These are phyloP conservation scores for Polietes domitor DNA, from an alignment of 2,888 invertebrate genomes.

Conservation along the genomic window DNA sequence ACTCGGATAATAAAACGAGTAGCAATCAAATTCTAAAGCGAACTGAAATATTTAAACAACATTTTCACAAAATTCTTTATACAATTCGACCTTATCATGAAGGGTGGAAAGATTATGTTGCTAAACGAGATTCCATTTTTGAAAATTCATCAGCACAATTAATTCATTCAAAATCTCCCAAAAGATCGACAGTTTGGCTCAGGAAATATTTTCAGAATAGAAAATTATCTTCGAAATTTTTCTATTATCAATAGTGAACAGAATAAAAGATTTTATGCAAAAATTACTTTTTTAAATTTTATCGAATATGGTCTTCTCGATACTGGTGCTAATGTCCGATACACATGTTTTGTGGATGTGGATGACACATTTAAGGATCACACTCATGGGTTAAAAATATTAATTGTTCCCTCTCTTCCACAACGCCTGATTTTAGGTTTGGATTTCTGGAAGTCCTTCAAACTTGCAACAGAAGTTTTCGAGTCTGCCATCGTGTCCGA, in stretches of 20 bases:
- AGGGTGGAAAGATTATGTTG: not conserved
- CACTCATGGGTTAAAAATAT: constrained; percentile 1
- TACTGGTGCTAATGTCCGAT: no score
- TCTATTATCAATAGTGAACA: not conserved
- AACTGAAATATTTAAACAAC: no score
- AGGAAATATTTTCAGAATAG: no score
- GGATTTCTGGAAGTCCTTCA: constrained; percentile 41
- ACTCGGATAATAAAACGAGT: not conserved
- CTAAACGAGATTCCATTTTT: not conserved
- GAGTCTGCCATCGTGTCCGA: not conserved
- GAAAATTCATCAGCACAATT: not conserved
- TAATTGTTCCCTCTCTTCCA: constrained; percentile 42
- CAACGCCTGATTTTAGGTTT: constrained; percentile 1
- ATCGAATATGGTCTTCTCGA: no score
- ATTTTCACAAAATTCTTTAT: no score
- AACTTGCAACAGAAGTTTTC: not conserved
- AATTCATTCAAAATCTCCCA: no score
- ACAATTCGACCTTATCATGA: not conserved
- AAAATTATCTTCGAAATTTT: not conserved
- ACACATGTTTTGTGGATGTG: not conserved
- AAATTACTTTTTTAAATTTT: not conserved
- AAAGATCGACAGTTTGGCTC: no score
- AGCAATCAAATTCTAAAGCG: not conserved
- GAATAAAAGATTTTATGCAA: not conserved
- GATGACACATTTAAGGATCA: not conserved